Conservation (phyloP, 2,113 vertebrate species). For the Marmota flaviventris region DNA sequence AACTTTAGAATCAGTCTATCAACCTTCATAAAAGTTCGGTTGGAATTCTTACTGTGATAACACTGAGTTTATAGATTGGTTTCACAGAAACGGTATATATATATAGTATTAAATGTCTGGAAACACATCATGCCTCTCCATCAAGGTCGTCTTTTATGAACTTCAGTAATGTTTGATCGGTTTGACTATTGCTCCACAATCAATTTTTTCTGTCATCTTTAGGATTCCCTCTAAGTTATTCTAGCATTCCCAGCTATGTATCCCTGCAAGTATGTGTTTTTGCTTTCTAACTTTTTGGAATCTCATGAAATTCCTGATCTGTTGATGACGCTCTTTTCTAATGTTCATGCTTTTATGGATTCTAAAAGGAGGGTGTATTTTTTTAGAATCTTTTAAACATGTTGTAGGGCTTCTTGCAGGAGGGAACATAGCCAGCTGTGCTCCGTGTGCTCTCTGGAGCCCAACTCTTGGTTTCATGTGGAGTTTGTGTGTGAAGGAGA, state of each 20-base stretch:
- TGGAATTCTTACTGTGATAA: not conserved
- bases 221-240: not conserved
- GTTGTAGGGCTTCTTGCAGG: not conserved
- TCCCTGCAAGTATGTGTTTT: not conserved
- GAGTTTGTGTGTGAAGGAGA: not conserved
- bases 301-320: constrained; percentile 2
- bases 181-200: not conserved
- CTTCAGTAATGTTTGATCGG: not conserved
- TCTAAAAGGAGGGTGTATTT: constrained; percentile 1
- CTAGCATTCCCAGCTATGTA: not conserved
- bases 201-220: not conserved
- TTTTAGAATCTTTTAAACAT: not conserved
- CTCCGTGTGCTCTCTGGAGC: not conserved
- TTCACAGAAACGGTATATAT: not conserved
- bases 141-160: not conserved
- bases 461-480: not conserved
- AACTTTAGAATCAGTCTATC: not conserved
- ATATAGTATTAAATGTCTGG: not conserved
- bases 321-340: not conserved
- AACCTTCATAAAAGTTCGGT: not conserved
- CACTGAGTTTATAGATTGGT: not conserved
- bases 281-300: not conserved
- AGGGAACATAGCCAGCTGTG: not conserved
- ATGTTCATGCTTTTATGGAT: constrained; percentile 17
- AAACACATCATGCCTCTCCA: not conserved